Conservation (phyloP, 2,888 invertebrate species). For the Isotomurus palustris region DNA sequence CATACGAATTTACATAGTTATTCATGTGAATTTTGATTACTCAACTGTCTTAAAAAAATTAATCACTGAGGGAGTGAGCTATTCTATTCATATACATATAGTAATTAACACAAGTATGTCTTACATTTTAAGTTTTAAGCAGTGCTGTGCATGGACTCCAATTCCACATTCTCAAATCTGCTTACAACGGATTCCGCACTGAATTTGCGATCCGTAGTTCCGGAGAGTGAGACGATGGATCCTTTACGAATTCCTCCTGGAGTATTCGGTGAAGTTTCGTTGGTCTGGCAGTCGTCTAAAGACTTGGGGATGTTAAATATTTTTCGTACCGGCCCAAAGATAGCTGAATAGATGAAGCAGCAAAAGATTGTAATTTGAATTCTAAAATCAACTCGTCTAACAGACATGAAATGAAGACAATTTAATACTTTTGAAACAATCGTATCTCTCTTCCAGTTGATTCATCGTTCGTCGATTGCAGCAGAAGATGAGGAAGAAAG, state of each 20-base stretch:
- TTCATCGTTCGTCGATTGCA: conserved; percentile 32
- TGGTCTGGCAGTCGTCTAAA: neutral
- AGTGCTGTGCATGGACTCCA: too few relatives aligned
- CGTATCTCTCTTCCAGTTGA: conserved; percentile 33
- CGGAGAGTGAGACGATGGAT: neutral
- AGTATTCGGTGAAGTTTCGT: conserved; percentile 3
- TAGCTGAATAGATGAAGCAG: neutral
- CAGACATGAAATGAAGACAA: neutral
- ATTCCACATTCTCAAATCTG: too few relatives aligned
- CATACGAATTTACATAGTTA: too few relatives aligned
- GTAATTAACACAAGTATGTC: too few relatives aligned
- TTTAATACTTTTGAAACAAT: conserved; percentile 16
- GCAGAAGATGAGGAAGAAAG: conserved; percentile 35
- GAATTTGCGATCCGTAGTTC: conserved; percentile 3
- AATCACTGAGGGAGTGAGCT: too few relatives aligned
- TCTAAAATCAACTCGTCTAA: too few relatives aligned
- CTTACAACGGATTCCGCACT: neutral
- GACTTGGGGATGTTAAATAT: conserved; percentile 3
- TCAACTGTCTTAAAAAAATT: too few relatives aligned
- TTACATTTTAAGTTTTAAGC: too few relatives aligned
- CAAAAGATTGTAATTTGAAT: neutral
- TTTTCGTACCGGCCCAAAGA: conserved; percentile 1
- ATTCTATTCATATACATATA: too few relatives aligned
- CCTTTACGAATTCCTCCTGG: neutral
- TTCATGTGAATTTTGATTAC: too few relatives aligned